A percentile compares a stretch with the other conserved stretches of the same genome.
phyloP scores from a whole-genome alignment of 1,140 invertebrate species.

The Heliconius hermathena region DNA sequence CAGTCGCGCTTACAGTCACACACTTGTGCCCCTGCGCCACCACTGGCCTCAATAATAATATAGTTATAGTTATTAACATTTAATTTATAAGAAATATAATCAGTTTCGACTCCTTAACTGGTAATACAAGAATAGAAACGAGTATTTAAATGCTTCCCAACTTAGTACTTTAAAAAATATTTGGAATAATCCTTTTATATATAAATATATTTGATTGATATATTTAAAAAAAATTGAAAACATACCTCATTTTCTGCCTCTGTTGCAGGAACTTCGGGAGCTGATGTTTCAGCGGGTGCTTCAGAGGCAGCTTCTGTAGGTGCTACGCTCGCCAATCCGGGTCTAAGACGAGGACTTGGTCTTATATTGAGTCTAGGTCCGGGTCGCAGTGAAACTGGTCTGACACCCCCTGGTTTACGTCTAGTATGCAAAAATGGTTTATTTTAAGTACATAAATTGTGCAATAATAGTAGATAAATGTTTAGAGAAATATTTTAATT shows the following conservation, averaged over 20 bases:
- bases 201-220: no score
- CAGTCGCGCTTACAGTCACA: no score
- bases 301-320: constrained; percentile 59
- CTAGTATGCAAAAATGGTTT: constrained; percentile 26
- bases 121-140: no score
- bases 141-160: no score
- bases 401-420: constrained; percentile 53
- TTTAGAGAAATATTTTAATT: no score
- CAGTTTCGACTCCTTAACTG: no score
- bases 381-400: constrained; percentile 61
- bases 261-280: constrained; percentile 56
- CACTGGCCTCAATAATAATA: no score
- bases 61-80: not conserved
- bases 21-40: no score
- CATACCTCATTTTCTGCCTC: constrained; percentile 59
- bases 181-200: no score
- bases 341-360: constrained; percentile 55
- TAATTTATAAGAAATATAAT: not conserved
- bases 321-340: constrained; percentile 47
- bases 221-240: not conserved
- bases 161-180: no score
- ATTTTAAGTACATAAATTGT: no score
- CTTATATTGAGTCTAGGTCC: constrained; percentile 65
- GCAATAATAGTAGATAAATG: no score
- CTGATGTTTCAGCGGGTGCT: constrained; percentile 58